Evolutionary conservation across 37 sponge, comb jelly and placozoan species (phyloP), one percentile per base, ranked within the genome.

Genomic region (Amphimedon queenslandica): DNA sequence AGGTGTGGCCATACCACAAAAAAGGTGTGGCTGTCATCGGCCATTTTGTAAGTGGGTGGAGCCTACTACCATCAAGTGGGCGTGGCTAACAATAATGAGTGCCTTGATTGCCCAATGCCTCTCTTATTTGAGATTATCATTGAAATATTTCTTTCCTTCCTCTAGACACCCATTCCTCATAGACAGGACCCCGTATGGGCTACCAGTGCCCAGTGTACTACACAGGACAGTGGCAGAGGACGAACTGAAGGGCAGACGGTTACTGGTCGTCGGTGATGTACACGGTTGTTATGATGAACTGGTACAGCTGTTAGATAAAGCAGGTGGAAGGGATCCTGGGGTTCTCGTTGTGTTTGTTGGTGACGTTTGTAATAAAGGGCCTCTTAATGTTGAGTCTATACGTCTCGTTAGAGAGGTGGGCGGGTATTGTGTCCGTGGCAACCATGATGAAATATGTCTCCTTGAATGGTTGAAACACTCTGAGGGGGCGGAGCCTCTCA

Each of bases 201-300:
- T 92, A 18, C 75, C 75, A 39, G 56, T 84, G n/a, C 89, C 89
- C 3, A 32, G 40, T 0, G 3, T 37, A 25, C 61, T 34, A 6
- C 85, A 88, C 60, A 69, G 37, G 34, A 60, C 70, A 30, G 13
- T 92, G 0, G 60, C 74, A 1, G 88, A 92, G 35, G 85, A 87
- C 30, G 85, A 90, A 25, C 25, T 88, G 39, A 57, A 64, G 11
- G 73, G 65, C 23, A 76, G 80, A 41, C 37, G 57, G 23, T 20
- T 92, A 24, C 30, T 92, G 32, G 71, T 92, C 37, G 39, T 92
- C 2, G 93, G 93, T 0, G 93, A 92, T 61, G 79, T 92, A 0
- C 93, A 92, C 64, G 93, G 93, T 16, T 92, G 93, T 69, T 92
- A 51, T 67, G 89, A 92, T 60, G 93, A 92, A 41, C 69, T 92